Conservation (phyloP, 2,888 invertebrate genomes). For the Leptopterna dolabrata region DNA sequence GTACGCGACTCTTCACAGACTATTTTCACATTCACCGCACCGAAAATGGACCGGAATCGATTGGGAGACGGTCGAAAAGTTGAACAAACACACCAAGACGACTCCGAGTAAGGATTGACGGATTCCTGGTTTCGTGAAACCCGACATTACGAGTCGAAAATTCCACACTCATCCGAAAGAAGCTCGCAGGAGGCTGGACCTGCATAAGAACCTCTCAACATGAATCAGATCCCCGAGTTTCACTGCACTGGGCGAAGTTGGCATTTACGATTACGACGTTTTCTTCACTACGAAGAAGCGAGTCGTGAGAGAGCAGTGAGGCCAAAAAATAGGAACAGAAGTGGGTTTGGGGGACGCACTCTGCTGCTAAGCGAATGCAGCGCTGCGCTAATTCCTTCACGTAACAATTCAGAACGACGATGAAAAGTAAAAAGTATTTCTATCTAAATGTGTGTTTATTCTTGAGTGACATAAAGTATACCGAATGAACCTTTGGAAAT, state of each 20-base stretch:
- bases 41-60: neutral
- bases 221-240: neutral
- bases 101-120: neutral
- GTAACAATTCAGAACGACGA: neutral
- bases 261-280: neutral
- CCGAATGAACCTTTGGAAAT: too few species aligned
- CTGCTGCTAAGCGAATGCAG: neutral
- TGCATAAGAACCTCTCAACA: neutral
- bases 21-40: neutral
- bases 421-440: too few species aligned
- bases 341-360: neutral
- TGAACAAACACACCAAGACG: neutral
- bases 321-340: neutral
- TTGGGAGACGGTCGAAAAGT: neutral
- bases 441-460: too few species aligned
- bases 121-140: neutral
- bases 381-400: neutral
- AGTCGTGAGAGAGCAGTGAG: neutral
- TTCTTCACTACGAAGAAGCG: neutral
- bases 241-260: neutral
- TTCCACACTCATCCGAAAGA: neutral
- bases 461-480: too few species aligned
- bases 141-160: neutral
- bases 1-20: constrained; percentile 8
- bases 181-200: neutral